Evolutionary conservation across 1,140 invertebrate species (phyloP), one percentile per base, ranked within the genome.

Genomic region (Penaeus japonicus): DNA sequence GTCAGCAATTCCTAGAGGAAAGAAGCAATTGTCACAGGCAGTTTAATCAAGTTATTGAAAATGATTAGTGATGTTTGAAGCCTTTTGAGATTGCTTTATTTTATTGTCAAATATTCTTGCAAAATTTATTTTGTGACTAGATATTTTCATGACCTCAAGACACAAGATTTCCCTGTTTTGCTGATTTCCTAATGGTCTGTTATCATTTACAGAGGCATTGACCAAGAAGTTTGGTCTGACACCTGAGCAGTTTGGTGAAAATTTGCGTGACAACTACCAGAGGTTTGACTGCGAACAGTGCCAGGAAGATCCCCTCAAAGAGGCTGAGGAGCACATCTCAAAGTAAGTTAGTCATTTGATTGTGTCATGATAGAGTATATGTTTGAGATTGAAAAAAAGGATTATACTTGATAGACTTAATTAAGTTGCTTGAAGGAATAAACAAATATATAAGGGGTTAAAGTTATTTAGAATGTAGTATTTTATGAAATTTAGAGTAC

Each of bases 241-340:
- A 2, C 97, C 99, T 0, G 97, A 98, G 92, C 96, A 99, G 92
- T 99, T 99, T 93, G 98, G 97, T 3, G 98, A 99, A 93, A 99
- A 99, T 93, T 93, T 99, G 0, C 94, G 97, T 1, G 98, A 99
- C 91, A 98, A 98, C 92, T 99, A 99, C 93, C 97, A 98, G 91
- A 94, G 97, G n/a, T 97, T 99, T 92, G 98, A 99, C 92, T 97
- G 99, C 2, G 97, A 99, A 77, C 98, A 99, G 92, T 96, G 97
- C 90, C 94, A 95, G 0, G 94, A 95, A 2, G 95, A 97, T 90
- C 97, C 98, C 0, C 91, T 94, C 17, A 96, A 97, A 89, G 93
- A 97, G 27, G 97, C 98, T 0, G 95, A 95, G 88, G 96, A 96
- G 91, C 97, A 94, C 92, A 92, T 94, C 87, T 94, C 92, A 92